phyloP scores from a whole-genome alignment of 1,140 invertebrate genomes.

The Laodelphax striatellus region DNA sequence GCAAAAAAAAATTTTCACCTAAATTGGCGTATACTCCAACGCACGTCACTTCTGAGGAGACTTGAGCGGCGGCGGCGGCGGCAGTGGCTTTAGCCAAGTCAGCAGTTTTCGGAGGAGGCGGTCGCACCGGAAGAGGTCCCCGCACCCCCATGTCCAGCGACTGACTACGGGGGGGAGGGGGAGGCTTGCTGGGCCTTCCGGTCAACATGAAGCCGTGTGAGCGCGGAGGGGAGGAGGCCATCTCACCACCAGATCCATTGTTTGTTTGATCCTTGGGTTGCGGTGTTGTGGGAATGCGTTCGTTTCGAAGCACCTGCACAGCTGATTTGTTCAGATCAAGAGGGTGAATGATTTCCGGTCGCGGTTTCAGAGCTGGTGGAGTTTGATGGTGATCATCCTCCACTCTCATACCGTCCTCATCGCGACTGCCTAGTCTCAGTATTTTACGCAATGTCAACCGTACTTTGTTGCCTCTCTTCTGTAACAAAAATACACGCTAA shows the following conservation, averaged over 20 bases:
- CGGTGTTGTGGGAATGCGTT: no score
- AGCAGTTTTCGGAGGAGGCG: conserved; percentile 11
- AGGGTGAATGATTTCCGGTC: conserved; percentile 78
- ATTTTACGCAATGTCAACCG: conserved; percentile 74
- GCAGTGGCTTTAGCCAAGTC: not conserved
- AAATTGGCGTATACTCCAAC: conserved; percentile 26
- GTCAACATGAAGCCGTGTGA: not conserved
- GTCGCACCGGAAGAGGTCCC: conserved; percentile 38
- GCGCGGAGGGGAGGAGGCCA: not conserved
- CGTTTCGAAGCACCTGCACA: conserved; percentile 60
- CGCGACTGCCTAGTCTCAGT: conserved; percentile 43
- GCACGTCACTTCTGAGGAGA: conserved; percentile 4
- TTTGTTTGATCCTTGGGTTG: no score
- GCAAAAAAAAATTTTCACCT: conserved; percentile 20
- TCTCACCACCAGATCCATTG: no score
- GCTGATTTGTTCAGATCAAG: conserved; percentile 66
- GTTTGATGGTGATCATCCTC: conserved; percentile 34
- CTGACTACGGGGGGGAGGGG: conserved; percentile 43
- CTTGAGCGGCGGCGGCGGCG: not conserved
- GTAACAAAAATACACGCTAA: not conserved
- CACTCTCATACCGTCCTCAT: conserved; percentile 35
- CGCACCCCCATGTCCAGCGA: conserved; percentile 35
- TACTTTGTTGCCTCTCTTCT: conserved; percentile 23
- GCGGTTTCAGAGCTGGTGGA: conserved; percentile 43
- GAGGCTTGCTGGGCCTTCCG: conserved; percentile 39